Evolutionary conservation across 2,797 vertebrate species (phyloP).

Genomic region (Vultur gryphus): DNA sequence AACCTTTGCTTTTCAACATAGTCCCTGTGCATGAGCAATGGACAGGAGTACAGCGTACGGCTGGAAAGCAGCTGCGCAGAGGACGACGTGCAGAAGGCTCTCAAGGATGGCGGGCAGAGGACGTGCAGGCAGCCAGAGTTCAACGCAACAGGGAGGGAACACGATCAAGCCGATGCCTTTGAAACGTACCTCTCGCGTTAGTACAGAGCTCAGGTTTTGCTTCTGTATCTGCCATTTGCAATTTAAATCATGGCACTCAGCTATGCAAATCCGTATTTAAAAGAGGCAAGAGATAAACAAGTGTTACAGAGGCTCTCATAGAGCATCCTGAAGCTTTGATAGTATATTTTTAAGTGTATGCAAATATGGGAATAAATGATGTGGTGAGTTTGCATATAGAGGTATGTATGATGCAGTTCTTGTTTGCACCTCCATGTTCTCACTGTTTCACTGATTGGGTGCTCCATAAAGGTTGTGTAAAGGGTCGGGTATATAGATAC

Average conservation of each 20-base stretch:
- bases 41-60: neutral
- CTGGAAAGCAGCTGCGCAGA: neutral
- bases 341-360: neutral
- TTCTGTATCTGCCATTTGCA: neutral
- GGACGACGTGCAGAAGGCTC: neutral
- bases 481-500: neutral
- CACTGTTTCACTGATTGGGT: neutral
- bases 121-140: neutral
- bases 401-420: neutral
- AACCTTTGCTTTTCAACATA: neutral
- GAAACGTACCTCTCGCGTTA: neutral
- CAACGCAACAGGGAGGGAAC: neutral
- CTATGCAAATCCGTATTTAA: neutral
- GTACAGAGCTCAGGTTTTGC: neutral
- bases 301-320: neutral
- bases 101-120: neutral
- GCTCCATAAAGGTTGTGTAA: neutral
- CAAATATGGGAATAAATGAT: neutral
- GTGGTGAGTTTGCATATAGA: neutral
- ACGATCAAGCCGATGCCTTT: neutral
- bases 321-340: neutral
- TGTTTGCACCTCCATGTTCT: neutral
- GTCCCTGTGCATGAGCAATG: neutral
- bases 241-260: neutral
- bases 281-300: constrained; percentile 13